Percentiles rank a stretch among this genome's conserved stretches.
phyloP scores from a whole-genome alignment of 2,797 vertebrate species.

The Xerus rutilus region DNA sequence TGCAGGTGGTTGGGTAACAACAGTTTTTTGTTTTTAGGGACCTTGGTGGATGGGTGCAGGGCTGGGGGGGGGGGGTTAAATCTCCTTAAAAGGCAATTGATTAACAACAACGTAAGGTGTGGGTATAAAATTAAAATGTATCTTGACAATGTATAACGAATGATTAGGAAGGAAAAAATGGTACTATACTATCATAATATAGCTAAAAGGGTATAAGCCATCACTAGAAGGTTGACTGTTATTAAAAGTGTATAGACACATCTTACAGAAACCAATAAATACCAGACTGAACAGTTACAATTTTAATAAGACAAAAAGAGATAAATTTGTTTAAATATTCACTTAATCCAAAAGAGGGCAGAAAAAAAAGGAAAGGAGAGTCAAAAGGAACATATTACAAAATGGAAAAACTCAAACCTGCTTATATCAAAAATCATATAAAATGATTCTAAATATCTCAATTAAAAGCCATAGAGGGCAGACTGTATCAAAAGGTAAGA shows the following conservation, averaged over 20 bases:
- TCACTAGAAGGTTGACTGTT: neutral
- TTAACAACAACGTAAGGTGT: neutral
- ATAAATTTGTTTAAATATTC: neutral
- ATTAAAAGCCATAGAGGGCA: neutral
- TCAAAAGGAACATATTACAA: slow-evolving; percentile 41
- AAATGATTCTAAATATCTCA: neutral
- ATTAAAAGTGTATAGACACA: neutral
- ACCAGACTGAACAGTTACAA: neutral
- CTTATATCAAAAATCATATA: slow-evolving; percentile 12
- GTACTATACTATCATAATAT: neutral
- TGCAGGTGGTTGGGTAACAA: no score
- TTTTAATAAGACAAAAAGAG: neutral
- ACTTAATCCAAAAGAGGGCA: slow-evolving; percentile 16
- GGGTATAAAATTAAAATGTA: neutral
- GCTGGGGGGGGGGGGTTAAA: no score
- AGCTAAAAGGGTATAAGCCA: neutral
- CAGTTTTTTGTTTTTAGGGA: no score
- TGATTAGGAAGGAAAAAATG: neutral
- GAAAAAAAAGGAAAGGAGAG: neutral
- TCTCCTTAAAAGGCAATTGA: no score
- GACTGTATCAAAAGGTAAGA: slow-evolving; percentile 26
- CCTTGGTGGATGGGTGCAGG: no score
- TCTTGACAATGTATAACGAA: neutral
- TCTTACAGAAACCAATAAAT: neutral
- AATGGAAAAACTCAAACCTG: slow-evolving; percentile 27